Evolutionary conservation across 2,797 vertebrate genomes (phyloP).

Genomic region (Heterohyrax brucei): DNA sequence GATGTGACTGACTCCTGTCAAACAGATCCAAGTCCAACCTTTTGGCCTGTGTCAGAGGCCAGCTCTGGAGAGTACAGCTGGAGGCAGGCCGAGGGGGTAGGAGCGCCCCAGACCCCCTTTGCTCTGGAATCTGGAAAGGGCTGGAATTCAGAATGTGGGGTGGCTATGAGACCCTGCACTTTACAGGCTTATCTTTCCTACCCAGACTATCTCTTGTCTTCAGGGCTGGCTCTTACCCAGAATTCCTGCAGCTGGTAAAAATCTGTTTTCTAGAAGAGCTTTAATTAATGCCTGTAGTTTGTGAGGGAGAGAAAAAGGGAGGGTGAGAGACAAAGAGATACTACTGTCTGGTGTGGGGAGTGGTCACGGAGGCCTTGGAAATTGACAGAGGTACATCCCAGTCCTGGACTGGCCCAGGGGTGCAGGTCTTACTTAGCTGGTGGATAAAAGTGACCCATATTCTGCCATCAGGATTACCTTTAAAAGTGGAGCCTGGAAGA

Average conservation of each 20-base stretch:
- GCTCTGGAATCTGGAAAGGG: background rate
- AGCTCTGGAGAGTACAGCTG: background rate
- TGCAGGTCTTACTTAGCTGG: background rate
- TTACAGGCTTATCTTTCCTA: slow-evolving; percentile 74
- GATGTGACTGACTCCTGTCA: background rate
- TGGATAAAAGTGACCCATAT: background rate
- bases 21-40: background rate
- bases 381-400: background rate
- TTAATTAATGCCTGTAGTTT: slow-evolving; percentile 80
- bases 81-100: background rate
- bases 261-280: slow-evolving; percentile 74
- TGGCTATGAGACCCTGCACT: background rate
- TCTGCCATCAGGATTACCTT: background rate
- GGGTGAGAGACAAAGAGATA: background rate
- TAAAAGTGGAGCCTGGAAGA: background rate
- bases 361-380: background rate
- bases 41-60: background rate
- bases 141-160: background rate
- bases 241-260: slow-evolving; percentile 70
- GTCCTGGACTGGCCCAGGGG: background rate
- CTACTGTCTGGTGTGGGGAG: background rate
- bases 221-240: slow-evolving; percentile 73
- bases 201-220: slow-evolving; percentile 62
- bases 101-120: background rate
- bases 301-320: slow-evolving; percentile 21